phyloP scores from a whole-genome alignment of 2,113 vertebrate species.

The Oncorhynchus mykiss region DNA sequence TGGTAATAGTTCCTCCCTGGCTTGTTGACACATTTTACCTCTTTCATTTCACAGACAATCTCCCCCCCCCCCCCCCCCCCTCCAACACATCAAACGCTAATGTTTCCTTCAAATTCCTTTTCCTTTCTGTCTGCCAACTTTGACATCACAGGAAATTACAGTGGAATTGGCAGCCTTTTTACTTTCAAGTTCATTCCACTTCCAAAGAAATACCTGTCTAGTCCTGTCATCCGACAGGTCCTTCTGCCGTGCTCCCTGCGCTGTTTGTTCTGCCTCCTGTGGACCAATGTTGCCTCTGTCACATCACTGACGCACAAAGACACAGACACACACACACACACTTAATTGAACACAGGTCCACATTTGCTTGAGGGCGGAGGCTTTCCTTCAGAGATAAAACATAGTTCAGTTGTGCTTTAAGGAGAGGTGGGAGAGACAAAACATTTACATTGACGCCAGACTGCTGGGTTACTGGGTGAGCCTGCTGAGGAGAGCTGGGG shows the following conservation, averaged over 20 bases:
- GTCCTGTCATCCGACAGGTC: constrained; percentile 48
- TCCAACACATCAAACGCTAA: constrained; percentile 76
- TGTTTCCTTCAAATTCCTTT: constrained; percentile 77
- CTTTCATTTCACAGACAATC: constrained; percentile 71
- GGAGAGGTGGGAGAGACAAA: constrained; percentile 10
- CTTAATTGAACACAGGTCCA: constrained; percentile 33
- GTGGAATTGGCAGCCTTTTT: constrained; percentile 66
- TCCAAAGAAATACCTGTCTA: constrained; percentile 47
- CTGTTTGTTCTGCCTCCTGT: constrained; percentile 47
- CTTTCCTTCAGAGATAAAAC: constrained; percentile 24
- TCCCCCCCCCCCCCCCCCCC: constrained; percentile 41
- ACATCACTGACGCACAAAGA: constrained; percentile 34
- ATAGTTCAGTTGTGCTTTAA: constrained; percentile 34
- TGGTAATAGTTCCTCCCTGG: constrained; percentile 72
- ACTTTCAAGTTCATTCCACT: constrained; percentile 70
- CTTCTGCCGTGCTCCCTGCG: constrained; percentile 40
- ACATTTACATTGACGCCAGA: constrained; percentile 30
- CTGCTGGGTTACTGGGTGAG: background rate
- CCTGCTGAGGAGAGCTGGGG: background rate
- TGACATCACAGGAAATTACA: constrained; percentile 79
- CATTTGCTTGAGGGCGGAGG: constrained; percentile 40
- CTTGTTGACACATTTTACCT: constrained; percentile 65
- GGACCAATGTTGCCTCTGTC: constrained; percentile 17
- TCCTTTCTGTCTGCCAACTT: constrained; percentile 74
- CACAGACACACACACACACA: background rate